A percentile compares a stretch with the other conserved stretches of the same genome.
Conservation (phyloP, 2,797 vertebrate genomes). For the Triplophysa bombifrons region DNA sequence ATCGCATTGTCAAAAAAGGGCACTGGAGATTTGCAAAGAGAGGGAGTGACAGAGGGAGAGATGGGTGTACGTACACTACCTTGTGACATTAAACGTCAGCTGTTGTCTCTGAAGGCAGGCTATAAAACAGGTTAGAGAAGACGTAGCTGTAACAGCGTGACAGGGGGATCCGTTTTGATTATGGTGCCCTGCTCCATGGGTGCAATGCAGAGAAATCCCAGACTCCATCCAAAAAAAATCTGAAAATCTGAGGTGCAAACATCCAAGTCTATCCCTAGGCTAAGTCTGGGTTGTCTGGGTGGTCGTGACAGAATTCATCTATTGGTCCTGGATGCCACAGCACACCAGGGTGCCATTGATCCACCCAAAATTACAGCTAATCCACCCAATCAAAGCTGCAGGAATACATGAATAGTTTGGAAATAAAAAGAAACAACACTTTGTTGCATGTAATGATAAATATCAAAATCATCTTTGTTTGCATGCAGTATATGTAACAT, state of each 20-base stretch:
- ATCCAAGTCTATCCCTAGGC: conserved; percentile 9
- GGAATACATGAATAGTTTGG: not conserved
- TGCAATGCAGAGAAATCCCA: not conserved
- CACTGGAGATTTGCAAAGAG: conserved; percentile 74
- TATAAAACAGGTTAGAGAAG: conserved; percentile 34
- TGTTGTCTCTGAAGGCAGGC: conserved; percentile 39
- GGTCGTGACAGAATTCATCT: conserved; percentile 21
- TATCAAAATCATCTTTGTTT: too few relatives aligned
- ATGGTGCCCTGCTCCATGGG: not conserved
- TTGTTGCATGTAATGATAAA: not conserved
- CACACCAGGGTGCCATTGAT: not conserved
- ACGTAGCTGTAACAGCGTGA: not conserved
- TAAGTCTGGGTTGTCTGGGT: conserved; percentile 20
- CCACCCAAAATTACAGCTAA: not conserved
- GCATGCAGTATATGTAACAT: not conserved
- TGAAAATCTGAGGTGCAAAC: conserved; percentile 1
- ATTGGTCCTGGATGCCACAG: not conserved
- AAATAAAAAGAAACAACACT: too few relatives aligned
- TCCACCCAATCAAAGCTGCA: not conserved
- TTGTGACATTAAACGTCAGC: conserved; percentile 69
- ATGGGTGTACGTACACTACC: conserved; percentile 57
- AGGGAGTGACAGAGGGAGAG: conserved; percentile 1
- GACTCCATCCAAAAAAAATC: not conserved
- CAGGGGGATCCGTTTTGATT: conserved; percentile 18
- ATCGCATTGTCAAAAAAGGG: conserved; percentile 79